phyloP scores from a whole-genome alignment of 2,888 invertebrate genomes.

The Amblyjoppa proteus region DNA sequence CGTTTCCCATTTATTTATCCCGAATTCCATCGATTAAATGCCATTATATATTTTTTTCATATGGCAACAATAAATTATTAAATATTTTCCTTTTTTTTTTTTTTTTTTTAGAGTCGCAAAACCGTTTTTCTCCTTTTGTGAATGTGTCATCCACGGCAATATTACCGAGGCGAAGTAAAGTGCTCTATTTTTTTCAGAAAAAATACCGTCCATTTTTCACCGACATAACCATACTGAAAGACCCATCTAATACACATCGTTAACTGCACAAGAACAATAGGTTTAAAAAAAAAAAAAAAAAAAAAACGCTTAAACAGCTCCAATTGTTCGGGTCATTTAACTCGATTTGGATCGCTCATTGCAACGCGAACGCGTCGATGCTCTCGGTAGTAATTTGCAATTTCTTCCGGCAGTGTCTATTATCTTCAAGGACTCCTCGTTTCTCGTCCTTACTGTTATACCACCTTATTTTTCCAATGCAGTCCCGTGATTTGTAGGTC shows the following conservation, averaged over 20 bases:
- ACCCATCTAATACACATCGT: not conserved
- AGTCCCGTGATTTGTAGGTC: not conserved
- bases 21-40: too few species aligned
- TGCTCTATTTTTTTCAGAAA: too few species aligned
- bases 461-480: not conserved
- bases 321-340: constrained; percentile 35
- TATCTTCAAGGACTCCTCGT: constrained; percentile 19
- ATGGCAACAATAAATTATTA: too few species aligned
- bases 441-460: not conserved
- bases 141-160: too few species aligned
- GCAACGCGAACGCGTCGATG: constrained; percentile 28
- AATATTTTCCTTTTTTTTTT: too few species aligned
- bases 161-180: too few species aligned
- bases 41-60: too few species aligned
- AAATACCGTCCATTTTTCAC: too few species aligned
- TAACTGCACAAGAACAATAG: not conserved
- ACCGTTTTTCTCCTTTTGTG: too few species aligned
- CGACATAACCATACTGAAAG: not conserved
- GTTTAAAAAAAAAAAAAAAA: constrained; percentile 15
- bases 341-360: constrained; percentile 34
- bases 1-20: too few species aligned
- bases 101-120: too few species aligned
- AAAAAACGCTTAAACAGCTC: not conserved
- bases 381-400: constrained; percentile 27
- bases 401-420: constrained; percentile 22